Conservation (phyloP, 1,140 invertebrate species). For the Leptopilina clavipes region DNA sequence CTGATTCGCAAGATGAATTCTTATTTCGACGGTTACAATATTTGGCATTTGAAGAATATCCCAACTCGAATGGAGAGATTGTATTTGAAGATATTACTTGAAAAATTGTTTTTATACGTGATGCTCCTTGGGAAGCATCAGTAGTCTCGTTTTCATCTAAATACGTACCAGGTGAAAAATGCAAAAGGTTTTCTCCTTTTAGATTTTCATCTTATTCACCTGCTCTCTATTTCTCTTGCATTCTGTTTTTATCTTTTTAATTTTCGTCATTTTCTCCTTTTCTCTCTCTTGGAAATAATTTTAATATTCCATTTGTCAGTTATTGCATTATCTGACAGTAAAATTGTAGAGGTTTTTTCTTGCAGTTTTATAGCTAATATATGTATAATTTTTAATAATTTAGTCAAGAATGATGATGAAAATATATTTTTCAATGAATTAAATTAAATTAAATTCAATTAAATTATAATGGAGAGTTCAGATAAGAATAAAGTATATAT, state of each 20-base stretch:
- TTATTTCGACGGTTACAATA: constrained; percentile 1
- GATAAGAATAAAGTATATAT: no score
- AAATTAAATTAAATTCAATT: no score
- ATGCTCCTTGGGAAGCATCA: constrained; percentile 8
- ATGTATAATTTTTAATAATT: no score
- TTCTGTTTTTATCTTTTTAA: neutral
- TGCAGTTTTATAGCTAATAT: no score
- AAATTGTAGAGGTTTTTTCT: no score
- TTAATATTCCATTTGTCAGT: no score
- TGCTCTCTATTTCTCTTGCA: constrained; percentile 9
- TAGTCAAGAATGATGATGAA: no score
- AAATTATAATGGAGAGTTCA: no score
- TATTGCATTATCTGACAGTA: neutral
- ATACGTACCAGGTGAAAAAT: constrained; percentile 16
- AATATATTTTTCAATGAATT: no score
- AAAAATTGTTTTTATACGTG: constrained; percentile 32
- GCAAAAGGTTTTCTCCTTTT: constrained; percentile 40
- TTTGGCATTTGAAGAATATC: constrained; percentile 29
- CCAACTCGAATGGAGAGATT: neutral
- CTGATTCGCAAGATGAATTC: constrained; percentile 25
- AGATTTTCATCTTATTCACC: neutral
- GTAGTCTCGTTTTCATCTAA: constrained; percentile 19
- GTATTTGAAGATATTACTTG: constrained; percentile 25
- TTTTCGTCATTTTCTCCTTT: neutral
- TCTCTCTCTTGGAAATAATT: constrained; percentile 32